Evolutionary conservation across 2,888 invertebrate genomes (phyloP).

Genomic region (Ennomos quercinarius): DNA sequence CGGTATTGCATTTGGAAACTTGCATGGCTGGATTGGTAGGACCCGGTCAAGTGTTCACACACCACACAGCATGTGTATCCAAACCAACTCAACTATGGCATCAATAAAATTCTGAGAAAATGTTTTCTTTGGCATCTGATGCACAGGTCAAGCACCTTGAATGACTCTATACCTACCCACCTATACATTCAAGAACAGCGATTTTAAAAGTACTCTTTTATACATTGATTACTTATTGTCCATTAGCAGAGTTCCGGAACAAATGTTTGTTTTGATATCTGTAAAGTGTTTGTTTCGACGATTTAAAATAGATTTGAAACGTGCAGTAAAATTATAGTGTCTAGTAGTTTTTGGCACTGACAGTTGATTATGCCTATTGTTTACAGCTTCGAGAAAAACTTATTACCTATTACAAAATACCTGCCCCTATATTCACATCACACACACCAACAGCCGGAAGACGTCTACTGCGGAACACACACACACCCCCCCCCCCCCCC

Average conservation of each 20-base stretch:
- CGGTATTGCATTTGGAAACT: constrained; percentile 49
- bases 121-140: constrained; percentile 1
- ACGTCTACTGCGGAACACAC: too few species aligned
- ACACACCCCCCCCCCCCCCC: too few species aligned
- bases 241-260: constrained; percentile 2
- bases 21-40: constrained; percentile 30
- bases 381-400: too few species aligned
- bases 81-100: constrained; percentile 12
- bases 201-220: background rate
- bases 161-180: background rate
- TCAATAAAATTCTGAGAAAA: constrained; percentile 15
- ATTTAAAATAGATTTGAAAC: too few species aligned
- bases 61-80: constrained; percentile 14
- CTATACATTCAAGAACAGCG: background rate
- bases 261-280: constrained; percentile 9
- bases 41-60: constrained; percentile 14
- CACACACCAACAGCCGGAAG: too few species aligned
- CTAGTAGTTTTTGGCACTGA: too few species aligned
- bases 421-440: too few species aligned
- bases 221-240: background rate
- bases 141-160: constrained; percentile 21
- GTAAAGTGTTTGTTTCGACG: constrained; percentile 2
- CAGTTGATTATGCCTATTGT: too few species aligned
- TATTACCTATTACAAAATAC: too few species aligned
- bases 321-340: too few species aligned